Evolutionary conservation across 2,888 invertebrate genomes (phyloP).

Genomic region (Limnephilus auricula): DNA sequence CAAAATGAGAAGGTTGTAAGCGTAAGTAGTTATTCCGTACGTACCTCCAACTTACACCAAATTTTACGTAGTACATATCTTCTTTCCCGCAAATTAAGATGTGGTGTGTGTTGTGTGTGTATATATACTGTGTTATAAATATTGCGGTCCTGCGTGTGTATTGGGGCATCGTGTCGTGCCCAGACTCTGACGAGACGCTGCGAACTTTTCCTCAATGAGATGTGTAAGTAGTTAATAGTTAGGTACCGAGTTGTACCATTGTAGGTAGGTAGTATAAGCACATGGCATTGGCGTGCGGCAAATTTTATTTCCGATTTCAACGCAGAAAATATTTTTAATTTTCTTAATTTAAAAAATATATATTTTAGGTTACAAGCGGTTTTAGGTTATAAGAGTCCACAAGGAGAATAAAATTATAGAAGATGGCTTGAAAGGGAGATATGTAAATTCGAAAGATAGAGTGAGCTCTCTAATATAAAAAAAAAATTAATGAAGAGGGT

Average conservation of each 20-base stretch:
- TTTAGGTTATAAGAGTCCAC: no score
- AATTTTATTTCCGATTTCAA: neutral
- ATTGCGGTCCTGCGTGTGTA: neutral
- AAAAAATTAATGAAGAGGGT: no score
- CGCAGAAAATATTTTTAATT: no score
- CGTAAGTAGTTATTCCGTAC: neutral
- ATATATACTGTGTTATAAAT: no score
- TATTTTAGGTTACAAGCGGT: no score
- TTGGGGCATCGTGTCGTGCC: neutral
- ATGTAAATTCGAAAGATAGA: no score
- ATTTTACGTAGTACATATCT: neutral
- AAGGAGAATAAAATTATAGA: no score
- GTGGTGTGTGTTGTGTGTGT: neutral
- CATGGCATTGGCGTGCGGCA: neutral
- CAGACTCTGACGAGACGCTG: neutral
- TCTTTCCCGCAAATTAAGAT: neutral
- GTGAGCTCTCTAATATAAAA: no score
- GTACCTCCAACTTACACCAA: neutral
- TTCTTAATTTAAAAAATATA: no score
- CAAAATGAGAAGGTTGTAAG: neutral
- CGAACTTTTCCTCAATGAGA: neutral
- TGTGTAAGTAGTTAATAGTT: neutral
- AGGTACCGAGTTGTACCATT: neutral
- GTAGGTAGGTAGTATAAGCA: neutral
- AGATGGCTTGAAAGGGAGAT: no score